A percentile compares a stretch with the other conserved stretches of the same genome.
phyloP scores from a whole-genome alignment of 2,113 vertebrate genomes.

The Neopipo cinnamomea region DNA sequence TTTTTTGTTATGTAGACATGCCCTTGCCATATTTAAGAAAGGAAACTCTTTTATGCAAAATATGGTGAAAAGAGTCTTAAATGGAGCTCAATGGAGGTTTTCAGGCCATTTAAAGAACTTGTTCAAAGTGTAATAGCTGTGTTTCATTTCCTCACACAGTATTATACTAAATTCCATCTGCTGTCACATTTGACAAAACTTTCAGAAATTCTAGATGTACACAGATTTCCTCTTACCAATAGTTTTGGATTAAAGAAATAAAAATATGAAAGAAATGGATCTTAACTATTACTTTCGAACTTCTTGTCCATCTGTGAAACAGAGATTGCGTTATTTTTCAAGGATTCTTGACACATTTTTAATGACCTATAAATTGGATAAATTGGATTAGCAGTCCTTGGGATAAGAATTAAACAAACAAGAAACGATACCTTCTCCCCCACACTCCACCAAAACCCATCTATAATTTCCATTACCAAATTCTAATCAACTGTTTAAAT shows the following conservation, averaged over 20 bases:
- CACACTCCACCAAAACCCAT: not conserved
- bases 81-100: not conserved
- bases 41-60: not conserved
- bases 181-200: not conserved
- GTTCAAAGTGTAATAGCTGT: not conserved
- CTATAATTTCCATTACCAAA: not conserved
- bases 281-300: not conserved
- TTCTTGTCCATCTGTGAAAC: not conserved
- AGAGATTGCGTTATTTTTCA: not conserved
- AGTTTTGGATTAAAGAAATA: not conserved
- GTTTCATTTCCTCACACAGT: not conserved
- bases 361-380: not conserved
- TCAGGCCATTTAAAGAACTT: not conserved
- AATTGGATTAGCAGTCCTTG: not conserved
- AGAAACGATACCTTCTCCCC: accelerated
- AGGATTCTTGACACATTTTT: not conserved
- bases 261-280: not conserved
- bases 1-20: not conserved
- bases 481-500: not conserved
- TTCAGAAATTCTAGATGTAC: not conserved
- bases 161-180: not conserved
- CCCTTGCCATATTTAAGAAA: not conserved
- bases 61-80: not conserved
- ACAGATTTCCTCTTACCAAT: not conserved
- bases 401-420: not conserved